phyloP scores from a whole-genome alignment of 2,797 vertebrate genomes.

The Sternotherus odoratus region DNA sequence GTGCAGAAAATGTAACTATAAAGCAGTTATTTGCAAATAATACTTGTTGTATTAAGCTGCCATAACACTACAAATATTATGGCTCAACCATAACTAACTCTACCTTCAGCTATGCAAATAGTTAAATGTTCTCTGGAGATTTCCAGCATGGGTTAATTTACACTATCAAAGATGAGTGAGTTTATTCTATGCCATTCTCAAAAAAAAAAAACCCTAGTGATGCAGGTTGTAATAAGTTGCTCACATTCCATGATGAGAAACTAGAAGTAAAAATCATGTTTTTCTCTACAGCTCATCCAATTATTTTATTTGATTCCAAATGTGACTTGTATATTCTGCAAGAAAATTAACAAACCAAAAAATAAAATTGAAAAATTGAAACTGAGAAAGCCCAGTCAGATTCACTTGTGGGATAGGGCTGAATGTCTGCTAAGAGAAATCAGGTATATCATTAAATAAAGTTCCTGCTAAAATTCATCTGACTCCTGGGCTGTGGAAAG shows the following conservation, averaged over 20 bases:
- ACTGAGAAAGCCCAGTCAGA: not conserved
- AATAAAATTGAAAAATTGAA: not conserved
- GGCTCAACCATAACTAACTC: not conserved
- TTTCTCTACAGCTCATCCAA: not conserved
- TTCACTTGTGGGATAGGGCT: not conserved
- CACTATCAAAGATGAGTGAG: not conserved
- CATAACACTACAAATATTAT: not conserved
- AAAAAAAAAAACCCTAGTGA: not conserved
- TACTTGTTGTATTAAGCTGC: not conserved
- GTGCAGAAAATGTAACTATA: not conserved
- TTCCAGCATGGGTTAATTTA: not conserved
- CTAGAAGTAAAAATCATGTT: not conserved
- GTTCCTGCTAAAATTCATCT: not conserved
- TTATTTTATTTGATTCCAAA: not conserved
- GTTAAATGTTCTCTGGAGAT: not conserved
- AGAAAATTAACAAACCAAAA: not conserved
- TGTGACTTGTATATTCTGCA: not conserved
- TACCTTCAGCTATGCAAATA: not conserved
- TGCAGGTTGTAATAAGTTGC: fast-evolving
- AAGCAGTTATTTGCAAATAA: not conserved
- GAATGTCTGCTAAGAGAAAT: not conserved
- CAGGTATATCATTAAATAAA: not conserved
- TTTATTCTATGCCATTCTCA: not conserved
- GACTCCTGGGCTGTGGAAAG: not conserved
- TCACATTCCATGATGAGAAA: not conserved